phyloP scores from a whole-genome alignment of 2,888 invertebrate species.

The Thymelicus sylvestris region DNA sequence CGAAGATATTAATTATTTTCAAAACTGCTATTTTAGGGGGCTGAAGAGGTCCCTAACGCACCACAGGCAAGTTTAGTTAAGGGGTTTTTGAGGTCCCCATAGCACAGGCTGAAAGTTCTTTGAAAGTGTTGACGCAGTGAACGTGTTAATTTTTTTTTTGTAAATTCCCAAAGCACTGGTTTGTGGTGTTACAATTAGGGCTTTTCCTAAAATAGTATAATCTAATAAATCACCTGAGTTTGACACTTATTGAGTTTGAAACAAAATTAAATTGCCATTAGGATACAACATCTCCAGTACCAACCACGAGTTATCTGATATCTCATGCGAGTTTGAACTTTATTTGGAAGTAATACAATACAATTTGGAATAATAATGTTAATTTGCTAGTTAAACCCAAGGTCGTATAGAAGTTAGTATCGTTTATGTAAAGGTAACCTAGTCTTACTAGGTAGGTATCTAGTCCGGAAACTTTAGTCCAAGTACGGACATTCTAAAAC shows the following conservation, averaged over 20 bases:
- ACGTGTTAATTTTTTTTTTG: too few relatives aligned
- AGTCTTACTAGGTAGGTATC: not conserved
- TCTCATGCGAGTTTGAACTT: not conserved
- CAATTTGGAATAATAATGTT: not conserved
- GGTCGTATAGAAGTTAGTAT: not conserved
- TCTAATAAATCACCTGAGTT: too few relatives aligned
- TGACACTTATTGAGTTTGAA: not conserved
- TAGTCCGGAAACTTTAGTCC: conserved; percentile 34
- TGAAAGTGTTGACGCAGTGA: too few relatives aligned
- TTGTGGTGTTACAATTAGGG: not conserved
- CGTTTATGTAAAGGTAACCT: not conserved
- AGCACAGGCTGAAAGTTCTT: too few relatives aligned
- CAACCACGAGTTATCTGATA: not conserved
- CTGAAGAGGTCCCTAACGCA: too few relatives aligned
- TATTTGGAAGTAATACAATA: not conserved
- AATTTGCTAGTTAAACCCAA: not conserved
- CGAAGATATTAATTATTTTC: too few relatives aligned
- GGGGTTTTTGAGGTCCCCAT: too few relatives aligned
- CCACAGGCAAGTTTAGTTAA: too few relatives aligned
- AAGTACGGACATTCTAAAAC: conserved; percentile 47
- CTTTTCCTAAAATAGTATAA: not conserved
- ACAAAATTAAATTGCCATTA: conserved; percentile 4
- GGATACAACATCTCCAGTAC: not conserved
- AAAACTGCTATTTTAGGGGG: too few relatives aligned
- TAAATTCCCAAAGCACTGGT: too few relatives aligned